Evolutionary conservation across 2,888 invertebrate genomes (phyloP).

Genomic region (Trisateles emortualis): DNA sequence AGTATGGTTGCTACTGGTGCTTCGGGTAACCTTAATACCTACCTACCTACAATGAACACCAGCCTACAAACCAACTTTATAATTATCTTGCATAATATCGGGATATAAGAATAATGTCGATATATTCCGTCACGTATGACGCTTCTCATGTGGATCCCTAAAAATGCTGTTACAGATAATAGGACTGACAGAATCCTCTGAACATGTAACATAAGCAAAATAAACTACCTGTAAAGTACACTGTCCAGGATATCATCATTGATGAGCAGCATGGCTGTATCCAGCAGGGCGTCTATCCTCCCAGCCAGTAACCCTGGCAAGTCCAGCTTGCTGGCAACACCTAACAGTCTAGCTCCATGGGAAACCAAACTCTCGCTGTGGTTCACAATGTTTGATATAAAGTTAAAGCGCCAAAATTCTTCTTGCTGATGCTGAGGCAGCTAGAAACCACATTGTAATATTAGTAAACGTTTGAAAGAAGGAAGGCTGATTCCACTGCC

Average conservation of each 20-base stretch:
- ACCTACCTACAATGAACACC: no score
- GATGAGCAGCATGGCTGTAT: slow-evolving; percentile 75
- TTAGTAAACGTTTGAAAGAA: no score
- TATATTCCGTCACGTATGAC: no score
- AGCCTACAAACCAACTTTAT: no score
- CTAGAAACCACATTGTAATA: slow-evolving; percentile 49
- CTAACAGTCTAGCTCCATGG: slow-evolving; percentile 75
- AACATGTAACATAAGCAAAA: background rate
- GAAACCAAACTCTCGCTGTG: slow-evolving; percentile 70
- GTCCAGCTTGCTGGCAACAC: slow-evolving; percentile 76
- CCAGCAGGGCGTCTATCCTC: slow-evolving; percentile 70
- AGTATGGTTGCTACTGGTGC: no score
- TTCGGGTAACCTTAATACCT: no score
- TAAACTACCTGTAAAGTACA: slow-evolving; percentile 74
- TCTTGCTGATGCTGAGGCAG: slow-evolving; percentile 69
- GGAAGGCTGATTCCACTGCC: no score
- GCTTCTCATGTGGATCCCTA: no score
- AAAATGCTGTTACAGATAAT: no score
- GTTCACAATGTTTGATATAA: slow-evolving; percentile 75
- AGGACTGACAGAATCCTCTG: no score
- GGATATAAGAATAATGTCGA: no score
- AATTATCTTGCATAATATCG: no score
- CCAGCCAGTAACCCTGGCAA: slow-evolving; percentile 62
- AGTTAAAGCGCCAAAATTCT: slow-evolving; percentile 81
- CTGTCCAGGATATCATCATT: slow-evolving; percentile 78